A percentile compares a stretch with the other conserved stretches of the same genome.
phyloP scores from a whole-genome alignment of 2,888 invertebrate genomes.

The Seira sanloemensis region DNA sequence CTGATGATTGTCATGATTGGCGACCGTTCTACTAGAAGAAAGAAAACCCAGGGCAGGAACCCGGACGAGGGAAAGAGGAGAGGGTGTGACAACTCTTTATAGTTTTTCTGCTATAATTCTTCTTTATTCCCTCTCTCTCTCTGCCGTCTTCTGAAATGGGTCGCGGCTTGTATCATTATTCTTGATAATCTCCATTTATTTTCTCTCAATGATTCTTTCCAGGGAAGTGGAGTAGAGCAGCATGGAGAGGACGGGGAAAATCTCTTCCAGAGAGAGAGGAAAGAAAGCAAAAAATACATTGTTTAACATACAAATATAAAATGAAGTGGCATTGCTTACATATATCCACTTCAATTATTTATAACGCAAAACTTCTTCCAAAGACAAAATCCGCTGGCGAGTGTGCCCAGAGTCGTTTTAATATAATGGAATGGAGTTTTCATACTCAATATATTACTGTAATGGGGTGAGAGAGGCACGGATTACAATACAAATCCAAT shows the following conservation, averaged over 20 bases:
- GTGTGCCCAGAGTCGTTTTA: not conserved
- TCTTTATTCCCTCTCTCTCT: conserved; percentile 28
- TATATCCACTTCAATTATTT: not conserved
- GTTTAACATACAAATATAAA: not conserved
- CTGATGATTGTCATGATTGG: conserved; percentile 34
- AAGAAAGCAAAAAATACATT: not conserved
- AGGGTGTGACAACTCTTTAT: conserved; percentile 48
- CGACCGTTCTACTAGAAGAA: not conserved
- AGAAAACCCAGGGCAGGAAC: conserved; percentile 9
- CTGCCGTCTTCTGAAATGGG: conserved; percentile 9
- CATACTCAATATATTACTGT: not conserved
- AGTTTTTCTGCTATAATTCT: conserved; percentile 23
- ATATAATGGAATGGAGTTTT: not conserved
- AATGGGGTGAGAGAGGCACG: not conserved
- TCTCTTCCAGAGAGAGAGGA: not conserved
- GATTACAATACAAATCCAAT: not conserved
- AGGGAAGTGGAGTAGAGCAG: not conserved
- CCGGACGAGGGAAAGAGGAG: conserved; percentile 8
- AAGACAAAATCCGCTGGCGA: not conserved
- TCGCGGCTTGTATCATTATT: conserved; percentile 41
- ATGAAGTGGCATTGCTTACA: not conserved
- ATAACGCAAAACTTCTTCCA: not conserved
- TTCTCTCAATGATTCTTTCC: conserved; percentile 6
- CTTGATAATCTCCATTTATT: conserved; percentile 34
- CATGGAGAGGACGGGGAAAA: not conserved